Evolutionary conservation across 1,140 invertebrate genomes (phyloP).

Genomic region (Monomorium pharaonis): DNA sequence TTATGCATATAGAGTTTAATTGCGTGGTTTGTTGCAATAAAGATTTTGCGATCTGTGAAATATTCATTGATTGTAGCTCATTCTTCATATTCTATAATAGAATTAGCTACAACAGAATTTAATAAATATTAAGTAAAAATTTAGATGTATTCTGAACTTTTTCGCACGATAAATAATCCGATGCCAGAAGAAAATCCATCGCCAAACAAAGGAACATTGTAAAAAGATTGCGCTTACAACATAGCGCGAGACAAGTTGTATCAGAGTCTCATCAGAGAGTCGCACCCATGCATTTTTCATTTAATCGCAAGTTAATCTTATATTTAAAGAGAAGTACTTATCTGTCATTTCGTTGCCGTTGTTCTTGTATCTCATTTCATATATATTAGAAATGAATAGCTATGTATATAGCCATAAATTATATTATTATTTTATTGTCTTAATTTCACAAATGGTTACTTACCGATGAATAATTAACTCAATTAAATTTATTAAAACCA

Average conservation of each 20-base stretch:
- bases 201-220: not conserved
- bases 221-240: not conserved
- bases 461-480: not conserved
- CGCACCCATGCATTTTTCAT: not conserved
- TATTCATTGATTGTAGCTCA: not conserved
- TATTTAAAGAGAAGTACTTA: not conserved
- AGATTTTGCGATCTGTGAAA: not conserved
- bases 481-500: too few species aligned
- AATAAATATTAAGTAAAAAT: not conserved
- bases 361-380: not conserved
- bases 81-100: not conserved
- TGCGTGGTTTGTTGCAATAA: not conserved
- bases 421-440: not conserved
- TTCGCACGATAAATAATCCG: not conserved
- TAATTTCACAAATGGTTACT: not conserved
- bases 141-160: not conserved
- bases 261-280: not conserved
- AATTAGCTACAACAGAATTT: not conserved
- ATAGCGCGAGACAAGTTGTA: not conserved
- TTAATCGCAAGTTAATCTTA: conserved; percentile 18
- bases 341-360: not conserved
- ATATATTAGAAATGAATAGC: not conserved
- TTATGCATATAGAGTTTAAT: not conserved
- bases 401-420: not conserved
- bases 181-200: not conserved